Evolutionary conservation across 2,888 invertebrate species (phyloP), one percentile per base, ranked within the genome.

Genomic region (Synanthedon myopaeformis): DNA sequence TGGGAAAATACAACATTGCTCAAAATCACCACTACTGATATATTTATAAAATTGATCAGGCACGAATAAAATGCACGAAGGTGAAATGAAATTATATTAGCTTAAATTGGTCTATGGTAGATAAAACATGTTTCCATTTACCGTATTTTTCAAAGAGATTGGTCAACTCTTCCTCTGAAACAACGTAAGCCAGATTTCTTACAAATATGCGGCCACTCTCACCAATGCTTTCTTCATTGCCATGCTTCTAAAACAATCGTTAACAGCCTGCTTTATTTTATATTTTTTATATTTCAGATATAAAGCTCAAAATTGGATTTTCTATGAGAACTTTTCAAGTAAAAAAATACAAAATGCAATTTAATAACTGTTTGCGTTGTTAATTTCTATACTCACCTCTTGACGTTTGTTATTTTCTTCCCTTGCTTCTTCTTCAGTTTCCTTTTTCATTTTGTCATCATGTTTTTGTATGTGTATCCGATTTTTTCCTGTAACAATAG

Each of bases 121-220:
- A 48, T 48, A 13, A 54, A 14, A 19, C 13, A 55, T 28, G 28
- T 28, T 8, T 35, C 35, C 10, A 64, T 73, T 69, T 80, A 94
- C 95, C 98, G 88, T 91, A 97, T 78, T 92, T 91, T 70, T 93
- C 91, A 85, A 99, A 99, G 0, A 96, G 69, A 58, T 89, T 83
- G 63, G 93, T 92, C 42, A 99, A 73, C 67, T 98, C 96, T 57
- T 94, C 93, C 77, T 98, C 97, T 0, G 92, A 94, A 6, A 93
- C 91, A 3, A 92, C 91, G 71, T 97, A 99, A 0, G 97, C 89
- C 55, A 99, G 89, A 87, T 99, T 99, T 57, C 98, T 90, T 1
- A 98, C 89, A 87, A 96, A 99, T 66, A 99, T 93, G 62, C 94
- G 91, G 2, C 99, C 99, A 60, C 97, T 96, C 72, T 96, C 96